phyloP scores from a whole-genome alignment of 2,797 vertebrate species.

The Centroberyx gerrardi region DNA sequence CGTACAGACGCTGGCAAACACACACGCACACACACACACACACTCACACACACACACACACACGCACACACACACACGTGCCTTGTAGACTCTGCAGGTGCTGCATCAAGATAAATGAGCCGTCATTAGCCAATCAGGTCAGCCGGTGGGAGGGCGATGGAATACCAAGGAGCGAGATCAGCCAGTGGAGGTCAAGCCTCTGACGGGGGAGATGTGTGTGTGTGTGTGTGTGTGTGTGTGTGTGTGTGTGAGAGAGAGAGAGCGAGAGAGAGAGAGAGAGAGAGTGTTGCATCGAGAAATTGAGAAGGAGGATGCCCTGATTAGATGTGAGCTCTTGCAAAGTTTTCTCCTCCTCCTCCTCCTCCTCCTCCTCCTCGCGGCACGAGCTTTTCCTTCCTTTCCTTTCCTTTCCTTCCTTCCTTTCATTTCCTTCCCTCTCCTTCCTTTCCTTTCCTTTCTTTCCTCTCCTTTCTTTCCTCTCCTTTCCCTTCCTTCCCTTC shows the following conservation, averaged over 20 bases:
- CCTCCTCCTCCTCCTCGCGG: slow-evolving; percentile 26
- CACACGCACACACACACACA: slow-evolving; percentile 31
- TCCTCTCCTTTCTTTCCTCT: background rate
- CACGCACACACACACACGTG: slow-evolving; percentile 21
- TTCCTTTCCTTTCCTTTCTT: no score
- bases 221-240: slow-evolving; percentile 30
- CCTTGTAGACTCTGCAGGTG: slow-evolving; percentile 77
- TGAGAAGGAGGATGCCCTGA: slow-evolving; percentile 79
- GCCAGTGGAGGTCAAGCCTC: slow-evolving; percentile 77
- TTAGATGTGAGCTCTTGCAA: slow-evolving; percentile 74
- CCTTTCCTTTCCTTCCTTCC: slow-evolving; percentile 8
- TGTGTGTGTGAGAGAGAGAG: slow-evolving; percentile 1
- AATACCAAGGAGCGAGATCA: slow-evolving; percentile 68
- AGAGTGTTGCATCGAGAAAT: slow-evolving; percentile 40
- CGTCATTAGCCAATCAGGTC: slow-evolving; percentile 84
- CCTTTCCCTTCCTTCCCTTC: background rate
- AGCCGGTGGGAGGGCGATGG: slow-evolving; percentile 76
- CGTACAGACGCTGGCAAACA: slow-evolving; percentile 13
- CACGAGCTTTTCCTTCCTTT: slow-evolving; percentile 26
- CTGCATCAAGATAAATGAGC: slow-evolving; percentile 86
- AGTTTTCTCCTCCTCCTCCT: slow-evolving; percentile 29
- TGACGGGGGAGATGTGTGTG: slow-evolving; percentile 59
- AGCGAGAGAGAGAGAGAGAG: no score
- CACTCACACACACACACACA: slow-evolving; percentile 16
- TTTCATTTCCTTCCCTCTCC: background rate